These are phyloP conservation scores for Setipinna tenuifilis DNA, from an alignment of 2,797 vertebrate genomes.

Conservation along the genomic window DNA sequence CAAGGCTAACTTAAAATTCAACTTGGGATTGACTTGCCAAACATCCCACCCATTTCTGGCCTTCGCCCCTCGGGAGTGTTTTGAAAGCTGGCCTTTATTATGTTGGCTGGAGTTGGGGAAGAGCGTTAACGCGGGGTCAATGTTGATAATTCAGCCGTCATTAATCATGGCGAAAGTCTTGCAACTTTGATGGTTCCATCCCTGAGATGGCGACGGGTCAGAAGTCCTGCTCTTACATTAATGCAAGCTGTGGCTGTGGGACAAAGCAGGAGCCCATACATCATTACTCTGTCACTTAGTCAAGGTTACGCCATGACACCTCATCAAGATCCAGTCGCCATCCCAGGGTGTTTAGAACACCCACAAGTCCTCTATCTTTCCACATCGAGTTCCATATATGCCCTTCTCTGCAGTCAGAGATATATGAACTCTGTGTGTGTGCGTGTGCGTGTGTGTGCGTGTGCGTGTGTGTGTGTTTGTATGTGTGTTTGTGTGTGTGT, in stretches of 20 bases:
- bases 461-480: too few species aligned
- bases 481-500: too few species aligned
- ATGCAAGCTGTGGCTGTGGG: constrained; percentile 34
- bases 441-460: background rate
- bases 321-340: constrained; percentile 36
- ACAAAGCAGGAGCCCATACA: constrained; percentile 32
- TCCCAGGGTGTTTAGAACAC: background rate
- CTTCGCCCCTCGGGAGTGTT: background rate
- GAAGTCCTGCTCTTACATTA: constrained; percentile 2
- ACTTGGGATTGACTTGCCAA: constrained; percentile 10
- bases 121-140: background rate
- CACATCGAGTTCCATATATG: background rate
- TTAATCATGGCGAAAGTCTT: constrained; percentile 6
- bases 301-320: constrained; percentile 43
- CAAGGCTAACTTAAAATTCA: constrained; percentile 24
- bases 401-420: background rate
- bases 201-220: constrained; percentile 41
- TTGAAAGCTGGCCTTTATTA: constrained; percentile 18
- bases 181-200: constrained; percentile 37
- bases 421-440: background rate
- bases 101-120: constrained; percentile 9
- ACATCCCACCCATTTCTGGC: background rate
- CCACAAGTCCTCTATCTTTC: background rate
- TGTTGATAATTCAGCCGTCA: constrained; percentile 10
- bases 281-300: constrained; percentile 47